Evolutionary conservation across 2,113 vertebrate genomes (phyloP).

Genomic region (Oriolus oriolus): DNA sequence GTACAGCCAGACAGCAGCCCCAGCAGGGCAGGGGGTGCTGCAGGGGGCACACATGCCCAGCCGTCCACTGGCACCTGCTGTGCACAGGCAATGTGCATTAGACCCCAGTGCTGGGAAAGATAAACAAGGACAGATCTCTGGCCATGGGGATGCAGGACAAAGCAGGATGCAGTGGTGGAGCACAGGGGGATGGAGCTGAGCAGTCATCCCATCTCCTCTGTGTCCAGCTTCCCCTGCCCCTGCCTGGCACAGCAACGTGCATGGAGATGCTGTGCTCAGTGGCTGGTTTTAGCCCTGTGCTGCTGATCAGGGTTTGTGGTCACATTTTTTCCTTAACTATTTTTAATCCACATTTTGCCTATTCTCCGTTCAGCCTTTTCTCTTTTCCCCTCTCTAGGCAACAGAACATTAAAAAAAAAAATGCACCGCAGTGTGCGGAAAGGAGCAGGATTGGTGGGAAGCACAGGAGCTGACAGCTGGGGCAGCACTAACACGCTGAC

Average conservation of each 20-base stretch:
- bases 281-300: neutral
- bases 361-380: neutral
- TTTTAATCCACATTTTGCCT: constrained; percentile 52
- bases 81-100: neutral
- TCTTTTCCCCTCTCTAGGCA: constrained; percentile 29
- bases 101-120: neutral
- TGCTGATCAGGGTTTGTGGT: neutral
- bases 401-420: neutral
- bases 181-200: neutral
- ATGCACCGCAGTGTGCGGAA: neutral
- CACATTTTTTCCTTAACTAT: constrained; percentile 55
- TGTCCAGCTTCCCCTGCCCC: rapidly evolving
- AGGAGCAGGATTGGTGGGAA: neutral
- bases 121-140: neutral
- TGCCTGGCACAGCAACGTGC: neutral
- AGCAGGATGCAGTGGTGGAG: neutral
- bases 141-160: rapidly evolving
- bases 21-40: neutral
- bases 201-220: neutral
- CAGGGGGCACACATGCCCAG: rapidly evolving
- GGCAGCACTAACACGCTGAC: neutral
- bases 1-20: neutral
- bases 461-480: neutral
- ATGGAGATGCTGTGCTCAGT: neutral
- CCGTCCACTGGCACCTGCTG: rapidly evolving